phyloP scores from a whole-genome alignment of 2,797 vertebrate species.

The Argyrosomus regius region DNA sequence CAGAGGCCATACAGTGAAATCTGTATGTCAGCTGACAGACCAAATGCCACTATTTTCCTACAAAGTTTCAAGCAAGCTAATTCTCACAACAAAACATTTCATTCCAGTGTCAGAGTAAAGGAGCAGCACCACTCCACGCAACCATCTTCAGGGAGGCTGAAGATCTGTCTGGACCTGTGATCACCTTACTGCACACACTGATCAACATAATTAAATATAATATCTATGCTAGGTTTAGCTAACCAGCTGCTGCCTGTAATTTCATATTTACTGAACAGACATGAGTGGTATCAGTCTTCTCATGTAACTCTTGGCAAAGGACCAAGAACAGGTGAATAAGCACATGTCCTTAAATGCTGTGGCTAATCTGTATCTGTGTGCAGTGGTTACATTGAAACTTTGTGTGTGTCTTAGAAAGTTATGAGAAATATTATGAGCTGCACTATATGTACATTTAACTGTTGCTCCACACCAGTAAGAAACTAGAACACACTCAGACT shows the following conservation, averaged over 20 bases:
- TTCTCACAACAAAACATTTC: constrained; percentile 52
- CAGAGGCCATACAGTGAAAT: constrained; percentile 9
- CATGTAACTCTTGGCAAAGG: too few relatives aligned
- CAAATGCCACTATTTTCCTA: constrained; percentile 40
- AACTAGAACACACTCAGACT: not conserved
- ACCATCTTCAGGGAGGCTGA: not conserved
- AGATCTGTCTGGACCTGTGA: not conserved
- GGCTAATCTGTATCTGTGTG: not conserved
- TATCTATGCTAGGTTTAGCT: too few relatives aligned
- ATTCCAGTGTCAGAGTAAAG: constrained; percentile 44
- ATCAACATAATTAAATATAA: not conserved
- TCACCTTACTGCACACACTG: not conserved
- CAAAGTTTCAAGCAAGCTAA: constrained; percentile 32
- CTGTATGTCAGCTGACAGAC: constrained; percentile 25
- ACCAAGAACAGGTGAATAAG: too few relatives aligned
- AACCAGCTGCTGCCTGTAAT: too few relatives aligned
- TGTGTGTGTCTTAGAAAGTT: not conserved
- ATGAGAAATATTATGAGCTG: not conserved
- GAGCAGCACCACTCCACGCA: not conserved
- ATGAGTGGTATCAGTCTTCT: too few relatives aligned
- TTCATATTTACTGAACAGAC: too few relatives aligned
- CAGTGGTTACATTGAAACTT: not conserved
- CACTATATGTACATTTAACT: not conserved
- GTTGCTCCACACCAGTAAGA: not conserved
- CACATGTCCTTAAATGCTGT: too few relatives aligned